Base-by-base conservation (phyloP, 2,888 invertebrate species). In the Tachystola acroxantha region DNA sequence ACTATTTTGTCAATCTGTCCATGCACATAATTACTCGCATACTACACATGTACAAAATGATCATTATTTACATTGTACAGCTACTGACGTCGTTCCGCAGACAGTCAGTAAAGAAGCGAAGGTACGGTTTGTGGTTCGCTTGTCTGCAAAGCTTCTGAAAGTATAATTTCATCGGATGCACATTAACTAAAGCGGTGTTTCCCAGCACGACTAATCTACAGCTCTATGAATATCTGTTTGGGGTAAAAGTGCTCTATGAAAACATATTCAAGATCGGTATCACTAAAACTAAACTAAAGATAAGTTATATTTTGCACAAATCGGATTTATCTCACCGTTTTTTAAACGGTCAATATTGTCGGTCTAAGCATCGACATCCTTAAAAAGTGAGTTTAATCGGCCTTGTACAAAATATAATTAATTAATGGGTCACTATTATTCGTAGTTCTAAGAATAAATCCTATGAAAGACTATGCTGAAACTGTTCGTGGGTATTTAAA, bases 1-100 rank as follows among this genome's bases (percentile, higher is more conserved):
- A 88, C 88, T 88, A 88, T 79, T 76, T 69, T 77, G 71, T 80
- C 68, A 62, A 71, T 64, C 71, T 79, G 78, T 77, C 59, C 73
- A 80, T 82, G 77, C 75, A 75, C 69, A 16, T 16, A 70, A 59
- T 71, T 69, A 73, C 71, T 78, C 69, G 73, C 77, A 68, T 68
- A 63, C 81, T 80, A 81, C 74, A 67, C 69, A 74, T 71, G 66
- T 77, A 80, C 66, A 76, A 74, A 71, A 70, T 59, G 50, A 66
- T 67, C 64, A 72, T 57, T 78, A 78, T 78, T 73, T 79, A 73
- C 73, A 78, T 64, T 34, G 25, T 32, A 38, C 41, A 9, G 24
- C 40, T 40, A 43, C 44, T 40, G 32, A 50, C 39, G 11, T 27
- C 27, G 27, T n/a, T 27, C 1, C 6, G 11, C 10, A 11, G 6